Evolutionary conservation across 2,888 invertebrate species (phyloP).

Genomic region (Seira ritae): DNA sequence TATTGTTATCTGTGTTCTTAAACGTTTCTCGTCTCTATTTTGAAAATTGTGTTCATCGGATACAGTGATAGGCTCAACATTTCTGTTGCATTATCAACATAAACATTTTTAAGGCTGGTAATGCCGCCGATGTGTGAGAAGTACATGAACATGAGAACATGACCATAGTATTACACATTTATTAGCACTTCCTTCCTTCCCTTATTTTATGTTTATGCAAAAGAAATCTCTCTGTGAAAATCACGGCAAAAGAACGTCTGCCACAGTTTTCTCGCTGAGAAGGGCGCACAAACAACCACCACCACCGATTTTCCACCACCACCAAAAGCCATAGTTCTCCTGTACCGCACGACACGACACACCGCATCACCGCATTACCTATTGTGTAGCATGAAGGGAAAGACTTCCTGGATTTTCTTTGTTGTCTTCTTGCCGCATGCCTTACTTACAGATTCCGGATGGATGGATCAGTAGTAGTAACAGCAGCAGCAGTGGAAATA

Average conservation of each 20-base stretch:
- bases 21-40: no score
- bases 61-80: no score
- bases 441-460: slow-evolving; percentile 51
- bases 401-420: slow-evolving; percentile 40
- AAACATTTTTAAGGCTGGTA: no score
- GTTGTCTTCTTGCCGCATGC: slow-evolving; percentile 24
- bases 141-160: no score
- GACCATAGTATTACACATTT: neutral
- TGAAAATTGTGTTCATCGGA: no score
- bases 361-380: slow-evolving; percentile 42
- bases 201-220: slow-evolving; percentile 17
- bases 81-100: no score
- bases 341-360: slow-evolving; percentile 37
- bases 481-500: slow-evolving; percentile 21
- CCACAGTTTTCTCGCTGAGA: neutral
- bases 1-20: no score
- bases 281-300: slow-evolving; percentile 4
- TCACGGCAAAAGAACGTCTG: slow-evolving; percentile 19
- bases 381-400: slow-evolving; percentile 9
- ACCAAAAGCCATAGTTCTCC: slow-evolving; percentile 26
- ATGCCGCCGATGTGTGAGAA: no score
- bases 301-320: slow-evolving; percentile 29
- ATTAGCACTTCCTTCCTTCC: slow-evolving; percentile 32
- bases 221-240: slow-evolving; percentile 10
- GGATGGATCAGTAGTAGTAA: slow-evolving; percentile 41